A percentile compares a stretch with the other conserved stretches of the same genome.
Evolutionary conservation across 2,797 vertebrate genomes (phyloP).

Genomic region (Falco naumanni): DNA sequence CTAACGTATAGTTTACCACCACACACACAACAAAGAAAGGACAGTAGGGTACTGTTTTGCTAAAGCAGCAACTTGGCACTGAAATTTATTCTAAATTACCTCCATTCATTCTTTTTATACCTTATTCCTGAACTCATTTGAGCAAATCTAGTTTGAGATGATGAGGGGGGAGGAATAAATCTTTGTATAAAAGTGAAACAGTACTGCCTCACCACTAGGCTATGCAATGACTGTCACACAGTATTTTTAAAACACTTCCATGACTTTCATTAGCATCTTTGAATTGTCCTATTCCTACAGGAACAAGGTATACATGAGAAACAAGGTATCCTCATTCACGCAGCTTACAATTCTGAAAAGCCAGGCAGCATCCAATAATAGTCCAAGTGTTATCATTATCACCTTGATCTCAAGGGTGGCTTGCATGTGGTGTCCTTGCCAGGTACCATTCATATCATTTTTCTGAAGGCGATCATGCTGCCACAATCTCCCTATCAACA

Average conservation of each 20-base stretch:
- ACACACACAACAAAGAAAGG: not conserved
- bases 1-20: not conserved
- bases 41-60: not conserved
- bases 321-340: not conserved
- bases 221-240: not conserved
- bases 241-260: not conserved
- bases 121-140: not conserved
- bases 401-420: constrained; percentile 11
- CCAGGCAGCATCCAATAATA: not conserved
- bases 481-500: not conserved
- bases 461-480: not conserved
- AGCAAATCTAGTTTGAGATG: not conserved
- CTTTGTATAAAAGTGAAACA: not conserved
- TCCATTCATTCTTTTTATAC: not conserved
- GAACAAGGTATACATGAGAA: not conserved
- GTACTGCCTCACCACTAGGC: not conserved
- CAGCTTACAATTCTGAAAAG: not conserved
- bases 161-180: not conserved
- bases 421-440: not conserved
- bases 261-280: not conserved
- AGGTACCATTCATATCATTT: not conserved
- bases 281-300: not conserved
- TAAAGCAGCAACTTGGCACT: not conserved
- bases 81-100: not conserved
- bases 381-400: not conserved